Percentiles rank a stretch among this genome's conserved stretches.
phyloP scores from a whole-genome alignment of 2,797 vertebrate species.

The Anisognathus igniventris region DNA sequence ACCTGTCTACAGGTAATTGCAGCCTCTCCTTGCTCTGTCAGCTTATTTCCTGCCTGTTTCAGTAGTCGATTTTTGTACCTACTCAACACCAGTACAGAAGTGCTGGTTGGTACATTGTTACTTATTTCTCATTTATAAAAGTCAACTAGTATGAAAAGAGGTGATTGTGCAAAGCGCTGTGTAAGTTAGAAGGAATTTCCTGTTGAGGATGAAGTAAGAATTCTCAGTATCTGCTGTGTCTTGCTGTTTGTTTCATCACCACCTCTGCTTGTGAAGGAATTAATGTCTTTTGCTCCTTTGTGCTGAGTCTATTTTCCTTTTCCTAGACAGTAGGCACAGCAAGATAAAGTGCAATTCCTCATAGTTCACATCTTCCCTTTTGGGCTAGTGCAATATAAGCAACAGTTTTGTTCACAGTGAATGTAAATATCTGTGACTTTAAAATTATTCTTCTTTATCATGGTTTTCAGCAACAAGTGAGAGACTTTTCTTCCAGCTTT shows the following conservation, averaged over 20 bases:
- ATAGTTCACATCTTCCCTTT: neutral
- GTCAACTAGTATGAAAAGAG: neutral
- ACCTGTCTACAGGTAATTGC: constrained; percentile 86
- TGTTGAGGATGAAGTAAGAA: neutral
- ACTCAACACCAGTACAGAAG: neutral
- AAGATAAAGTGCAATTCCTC: neutral
- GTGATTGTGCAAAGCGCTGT: neutral
- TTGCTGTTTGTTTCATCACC: neutral
- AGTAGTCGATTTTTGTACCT: neutral
- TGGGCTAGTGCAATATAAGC: neutral
- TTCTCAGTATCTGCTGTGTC: neutral
- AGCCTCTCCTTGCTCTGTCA: neutral
- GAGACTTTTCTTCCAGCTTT: neutral
- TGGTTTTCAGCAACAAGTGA: neutral
- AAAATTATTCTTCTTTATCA: neutral
- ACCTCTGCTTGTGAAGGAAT: neutral
- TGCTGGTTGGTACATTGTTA: neutral
- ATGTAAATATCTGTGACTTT: neutral
- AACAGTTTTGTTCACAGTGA: neutral
- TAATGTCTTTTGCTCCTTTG: neutral
- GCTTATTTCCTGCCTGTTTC: neutral
- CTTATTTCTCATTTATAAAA: neutral
- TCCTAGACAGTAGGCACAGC: neutral
- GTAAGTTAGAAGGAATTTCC: neutral
- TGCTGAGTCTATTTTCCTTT: neutral